A percentile compares a stretch with the other conserved stretches of the same genome.
Conservation (phyloP, 2,797 vertebrate genomes). For the Lacerta bilineata region DNA sequence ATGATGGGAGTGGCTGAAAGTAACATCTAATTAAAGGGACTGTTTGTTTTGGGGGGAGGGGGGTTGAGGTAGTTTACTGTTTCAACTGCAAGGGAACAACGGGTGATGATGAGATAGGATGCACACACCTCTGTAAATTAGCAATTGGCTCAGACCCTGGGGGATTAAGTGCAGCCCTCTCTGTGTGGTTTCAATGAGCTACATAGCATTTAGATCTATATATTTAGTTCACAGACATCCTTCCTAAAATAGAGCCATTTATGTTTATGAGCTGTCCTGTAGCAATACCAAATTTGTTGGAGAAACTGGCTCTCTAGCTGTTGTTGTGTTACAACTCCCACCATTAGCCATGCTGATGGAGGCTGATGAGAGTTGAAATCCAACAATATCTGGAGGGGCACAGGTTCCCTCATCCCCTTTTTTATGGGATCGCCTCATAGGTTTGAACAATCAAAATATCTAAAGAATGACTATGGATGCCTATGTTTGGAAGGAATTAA, state of each 20-base stretch:
- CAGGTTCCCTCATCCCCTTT: background rate
- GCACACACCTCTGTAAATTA: background rate
- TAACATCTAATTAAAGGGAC: background rate
- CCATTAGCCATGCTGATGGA: background rate
- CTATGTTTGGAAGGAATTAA: background rate
- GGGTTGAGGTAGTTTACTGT: background rate
- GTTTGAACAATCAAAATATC: background rate
- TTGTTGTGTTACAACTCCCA: no score
- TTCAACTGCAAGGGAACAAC: background rate
- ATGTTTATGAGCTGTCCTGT: background rate
- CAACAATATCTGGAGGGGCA: background rate
- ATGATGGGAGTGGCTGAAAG: background rate
- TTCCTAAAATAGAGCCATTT: background rate
- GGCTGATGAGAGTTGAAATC: background rate
- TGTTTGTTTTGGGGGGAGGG: no score
- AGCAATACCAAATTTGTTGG: background rate
- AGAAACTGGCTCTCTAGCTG: no score
- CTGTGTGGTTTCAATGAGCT: no score
- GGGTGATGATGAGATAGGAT: background rate
- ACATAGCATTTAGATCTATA: background rate
- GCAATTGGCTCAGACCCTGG: background rate
- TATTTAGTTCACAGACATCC: background rate
- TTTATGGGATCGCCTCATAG: background rate
- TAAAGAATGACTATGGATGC: background rate
- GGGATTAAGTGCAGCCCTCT: no score